These are phyloP conservation scores for Chelmon rostratus DNA, from an alignment of 2,797 vertebrate species.

Conservation along the genomic window DNA sequence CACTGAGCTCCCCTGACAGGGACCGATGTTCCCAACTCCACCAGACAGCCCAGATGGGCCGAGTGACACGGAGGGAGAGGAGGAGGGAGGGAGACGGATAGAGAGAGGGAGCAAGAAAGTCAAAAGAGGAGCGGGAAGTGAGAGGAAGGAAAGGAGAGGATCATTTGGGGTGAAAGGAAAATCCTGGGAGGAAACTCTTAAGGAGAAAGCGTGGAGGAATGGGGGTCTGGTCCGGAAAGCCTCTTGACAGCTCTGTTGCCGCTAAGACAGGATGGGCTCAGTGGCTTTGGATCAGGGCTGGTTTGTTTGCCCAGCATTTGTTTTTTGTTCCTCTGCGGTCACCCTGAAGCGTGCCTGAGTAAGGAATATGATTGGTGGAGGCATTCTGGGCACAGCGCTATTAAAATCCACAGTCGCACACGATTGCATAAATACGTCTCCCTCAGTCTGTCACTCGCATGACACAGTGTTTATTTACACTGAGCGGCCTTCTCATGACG, in stretches of 20 bases:
- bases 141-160: conserved; percentile 24
- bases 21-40: conserved; percentile 81
- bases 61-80: conserved; percentile 68
- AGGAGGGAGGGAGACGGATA: conserved; percentile 42
- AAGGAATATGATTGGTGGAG: conserved; percentile 74
- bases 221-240: conserved; percentile 54
- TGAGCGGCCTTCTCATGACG: conserved; percentile 29
- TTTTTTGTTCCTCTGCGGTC: conserved; percentile 72
- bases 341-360: conserved; percentile 73
- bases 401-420: conserved; percentile 52
- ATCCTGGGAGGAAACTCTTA: conserved; percentile 21
- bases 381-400: conserved; percentile 46
- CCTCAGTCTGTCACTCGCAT: conserved; percentile 24
- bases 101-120: conserved; percentile 49
- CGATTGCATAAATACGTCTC: conserved; percentile 17
- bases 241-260: conserved; percentile 63
- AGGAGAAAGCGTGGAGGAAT: conserved; percentile 25
- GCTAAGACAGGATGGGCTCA: conserved; percentile 54
- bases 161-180: conserved; percentile 34
- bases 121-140: conserved; percentile 34
- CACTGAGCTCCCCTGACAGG: conserved; percentile 85
- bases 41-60: conserved; percentile 87
- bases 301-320: conserved; percentile 66
- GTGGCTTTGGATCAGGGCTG: conserved; percentile 53
- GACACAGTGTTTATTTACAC: conserved; percentile 48